Base-by-base conservation (phyloP, 2,797 vertebrate species). In the Poecilia velifera region DNA sequence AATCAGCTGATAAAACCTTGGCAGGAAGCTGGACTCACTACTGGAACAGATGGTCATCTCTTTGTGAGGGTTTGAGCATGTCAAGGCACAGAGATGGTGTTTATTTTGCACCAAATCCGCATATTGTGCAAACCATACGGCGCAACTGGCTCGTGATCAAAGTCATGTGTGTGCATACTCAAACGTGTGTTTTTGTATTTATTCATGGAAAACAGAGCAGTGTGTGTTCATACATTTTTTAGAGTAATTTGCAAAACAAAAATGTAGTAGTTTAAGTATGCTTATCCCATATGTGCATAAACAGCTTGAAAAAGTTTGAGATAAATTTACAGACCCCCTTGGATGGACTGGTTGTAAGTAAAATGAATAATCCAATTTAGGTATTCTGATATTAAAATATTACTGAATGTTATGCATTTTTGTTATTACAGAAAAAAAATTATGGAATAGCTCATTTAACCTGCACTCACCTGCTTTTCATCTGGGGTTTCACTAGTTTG, bases 1-100 rank as follows among this genome's bases (percentile, higher is more conserved):
- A 89, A 83, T 93, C 90, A 91, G 87, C 88, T 92, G 91, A 92
- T 89, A 88, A 88, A 57, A 80, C 85, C 83, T 90, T 94, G 91
- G 90, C 92, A 91, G 82, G 80, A 76, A 83, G 77, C 80, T 86
- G 85, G 82, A 85, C 75, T 80, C 82, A 89, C 84, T 88, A 88
- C 88, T 88, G 84, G 89, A 92, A 88, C 91, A 92, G 90, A 93
- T 92, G 89, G 90, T 87, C 81, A 51, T 87, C 78, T 89, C 47
- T 86, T 49, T 86, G 72, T 78, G 79, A 85, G 62, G 49, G 34
- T 74, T 75, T 80, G 49, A 81, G 83, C 73, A 73, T 73, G 70
- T 85, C 55, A 76, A 79, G 80, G 76, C 85, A 83, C 74, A 77
- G 76, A 84, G 41, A 83, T 77, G 14, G 72, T 88, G 83, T 83